Evolutionary conservation across 2,113 vertebrate species (phyloP), one percentile per base, ranked within the genome.

Genomic region (Microcebus murinus): DNA sequence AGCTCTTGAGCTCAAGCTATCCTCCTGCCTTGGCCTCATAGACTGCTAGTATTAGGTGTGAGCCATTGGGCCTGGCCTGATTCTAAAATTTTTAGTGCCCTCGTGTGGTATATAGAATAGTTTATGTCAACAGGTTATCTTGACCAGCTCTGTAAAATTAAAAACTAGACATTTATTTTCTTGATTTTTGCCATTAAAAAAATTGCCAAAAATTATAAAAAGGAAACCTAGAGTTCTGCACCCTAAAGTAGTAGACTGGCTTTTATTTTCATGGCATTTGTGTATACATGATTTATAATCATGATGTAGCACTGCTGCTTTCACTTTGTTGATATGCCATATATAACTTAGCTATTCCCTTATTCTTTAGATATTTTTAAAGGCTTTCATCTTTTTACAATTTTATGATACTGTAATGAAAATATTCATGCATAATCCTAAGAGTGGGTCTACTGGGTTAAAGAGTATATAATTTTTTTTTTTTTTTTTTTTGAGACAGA

Each of bases 211-310:
- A 88, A 96, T 61, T 57, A 68, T 31, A 12, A 79, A 71, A 96
- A 83, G 89, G 68, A 36, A 68, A 77, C 18, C 61, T 13, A 70
- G 79, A 21, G 83, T 7, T 87, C 25, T 13, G 21, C 13, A 61
- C n/a, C 25, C 3, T 91, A 68, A 68, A n/a, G 27, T 25, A 45
- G 23, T 91, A 52, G 74, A 55, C 74, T 74, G 82, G 34, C 45
- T 65, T 85, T 73, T 34, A 63, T 94, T 96, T 94, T 94, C 11
- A 20, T 80, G 42, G 57, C 57, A 67, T 96, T 67, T 94, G 67
- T 63, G 52, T 8, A 31, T 48, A 29, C 31, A 48, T 27, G 65
- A 42, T 42, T 87, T 34, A 31, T 8, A 74, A 1, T 73, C 57
- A 74, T 63, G 50, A 87, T 39, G 90, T 8, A 74, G 27, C 42